Evolutionary conservation across 2,888 invertebrate genomes (phyloP), one percentile per base, ranked within the genome.

Genomic region (Pollenia angustigena): DNA sequence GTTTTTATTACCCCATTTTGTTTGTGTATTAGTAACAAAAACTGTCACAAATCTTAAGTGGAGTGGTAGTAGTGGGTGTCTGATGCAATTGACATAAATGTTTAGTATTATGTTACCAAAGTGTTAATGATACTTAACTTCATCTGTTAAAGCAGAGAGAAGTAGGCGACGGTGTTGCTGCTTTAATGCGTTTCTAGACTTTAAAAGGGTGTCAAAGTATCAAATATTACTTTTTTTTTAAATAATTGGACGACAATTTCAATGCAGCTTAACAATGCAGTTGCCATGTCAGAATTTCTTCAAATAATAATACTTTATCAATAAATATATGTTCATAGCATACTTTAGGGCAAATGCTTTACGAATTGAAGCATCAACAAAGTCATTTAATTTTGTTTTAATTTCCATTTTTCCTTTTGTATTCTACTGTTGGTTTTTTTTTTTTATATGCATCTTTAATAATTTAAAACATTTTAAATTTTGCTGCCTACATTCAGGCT

Each of bases 101-200:
- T 86, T 86, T 79, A 82, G 78, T 82, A 64, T 86, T 79, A 82
- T 86, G 75, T 86, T 75, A 82, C 85, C 75, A 75, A 82, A 86
- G 82, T 86, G 85, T 82, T 86, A 82, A 82, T 82, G 85, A 86
- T 82, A 75, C 82, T 69, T 68, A 42, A 56, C 16, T 52, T 9
- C 62, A 66, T 69, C 9, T 23, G 12, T 12, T 6, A 18, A 58
- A 50, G n/a, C 0, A 32, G 32, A 54, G 56, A 52, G 10, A 42
- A 42, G n/a, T n/a, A 16, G 40, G n/a, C 8, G n/a, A 68, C 12
- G 4, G 50, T 32, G 42, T 42, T 46, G 66, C 44, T 66, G 18
- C 1, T 68, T 9, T 64, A 50, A n/a, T 66, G 54, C 16, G n/a
- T 74, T 62, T 72, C 23, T 46, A 46, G 40, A 14, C 14, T 40